Percentiles rank a stretch among this genome's conserved stretches.
Conservation (phyloP, 2,888 invertebrate species). For the Agonopterix alstromeriana region DNA sequence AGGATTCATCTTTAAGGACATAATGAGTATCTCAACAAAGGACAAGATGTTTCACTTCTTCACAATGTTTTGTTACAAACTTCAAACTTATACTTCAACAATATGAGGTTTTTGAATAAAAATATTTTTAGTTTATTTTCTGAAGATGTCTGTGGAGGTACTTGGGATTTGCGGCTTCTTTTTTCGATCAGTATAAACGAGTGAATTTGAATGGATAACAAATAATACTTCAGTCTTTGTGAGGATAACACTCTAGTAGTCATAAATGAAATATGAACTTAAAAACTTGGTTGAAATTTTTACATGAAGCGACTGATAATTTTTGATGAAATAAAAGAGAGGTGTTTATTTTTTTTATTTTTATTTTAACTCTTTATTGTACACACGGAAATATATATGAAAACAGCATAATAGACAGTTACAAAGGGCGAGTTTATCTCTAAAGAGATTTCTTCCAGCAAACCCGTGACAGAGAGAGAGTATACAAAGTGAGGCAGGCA, state of each 20-base stretch:
- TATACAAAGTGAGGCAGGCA: too few relatives aligned
- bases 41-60: slow-evolving; percentile 4
- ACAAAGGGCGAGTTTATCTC: too few relatives aligned
- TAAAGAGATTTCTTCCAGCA: too few relatives aligned
- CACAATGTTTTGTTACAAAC: slow-evolving; percentile 4
- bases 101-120: not conserved
- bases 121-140: not conserved
- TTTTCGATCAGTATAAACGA: slow-evolving; percentile 1
- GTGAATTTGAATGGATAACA: slow-evolving; percentile 1
- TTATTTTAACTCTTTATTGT: too few relatives aligned
- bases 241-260: not conserved
- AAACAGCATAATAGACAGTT: too few relatives aligned
- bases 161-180: slow-evolving; percentile 2
- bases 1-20: slow-evolving; percentile 41
- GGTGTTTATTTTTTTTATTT: too few relatives aligned
- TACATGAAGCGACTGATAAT: too few relatives aligned
- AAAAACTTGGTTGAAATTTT: not conserved
- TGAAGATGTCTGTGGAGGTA: not conserved
- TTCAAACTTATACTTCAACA: not conserved
- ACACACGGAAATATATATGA: too few relatives aligned
- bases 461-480: too few relatives aligned
- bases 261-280: not conserved
- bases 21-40: slow-evolving; percentile 44
- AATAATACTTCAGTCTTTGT: not conserved
- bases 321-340: too few relatives aligned